Percentiles rank a stretch among this genome's conserved stretches.
Conservation (phyloP, 2,797 vertebrate species). For the Poeciliopsis turneri region DNA sequence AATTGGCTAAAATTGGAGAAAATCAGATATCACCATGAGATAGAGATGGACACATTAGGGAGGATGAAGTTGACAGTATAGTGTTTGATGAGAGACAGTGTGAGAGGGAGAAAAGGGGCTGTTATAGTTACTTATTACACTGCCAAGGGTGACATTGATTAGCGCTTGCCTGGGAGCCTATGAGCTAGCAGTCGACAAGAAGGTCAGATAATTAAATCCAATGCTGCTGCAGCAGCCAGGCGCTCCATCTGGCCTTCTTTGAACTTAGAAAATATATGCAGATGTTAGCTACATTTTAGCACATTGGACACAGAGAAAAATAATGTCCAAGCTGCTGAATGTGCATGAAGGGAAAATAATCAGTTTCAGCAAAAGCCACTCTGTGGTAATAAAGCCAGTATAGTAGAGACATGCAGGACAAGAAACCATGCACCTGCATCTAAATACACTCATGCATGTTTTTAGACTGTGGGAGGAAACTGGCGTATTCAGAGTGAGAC, state of each 20-base stretch:
- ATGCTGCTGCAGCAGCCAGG: slow-evolving; percentile 58
- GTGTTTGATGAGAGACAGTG: slow-evolving; percentile 26
- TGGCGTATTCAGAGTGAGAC: not conserved
- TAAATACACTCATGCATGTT: not conserved
- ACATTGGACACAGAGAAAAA: not conserved
- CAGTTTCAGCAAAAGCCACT: not conserved
- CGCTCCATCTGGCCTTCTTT: slow-evolving; percentile 44
- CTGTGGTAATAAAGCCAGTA: not conserved
- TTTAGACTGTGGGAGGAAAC: not conserved
- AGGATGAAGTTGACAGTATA: slow-evolving; percentile 3
- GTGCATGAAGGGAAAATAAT: not conserved
- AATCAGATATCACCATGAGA: slow-evolving; percentile 18
- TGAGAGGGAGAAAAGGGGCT: slow-evolving; percentile 44
- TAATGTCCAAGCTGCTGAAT: not conserved
- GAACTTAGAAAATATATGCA: not conserved
- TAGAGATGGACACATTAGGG: slow-evolving; percentile 27
- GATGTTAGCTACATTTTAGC: not conserved
- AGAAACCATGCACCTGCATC: too few species aligned
- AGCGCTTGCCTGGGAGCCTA: slow-evolving; percentile 55
- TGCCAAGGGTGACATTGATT: slow-evolving; percentile 71
- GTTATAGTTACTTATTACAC: slow-evolving; percentile 68
- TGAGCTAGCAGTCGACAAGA: slow-evolving; percentile 46
- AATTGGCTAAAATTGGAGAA: slow-evolving; percentile 19
- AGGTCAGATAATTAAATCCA: slow-evolving; percentile 78
- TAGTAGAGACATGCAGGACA: not conserved